These are phyloP conservation scores for Contarinia nasturtii DNA, from an alignment of 1,140 invertebrate genomes.

Conservation along the genomic window DNA sequence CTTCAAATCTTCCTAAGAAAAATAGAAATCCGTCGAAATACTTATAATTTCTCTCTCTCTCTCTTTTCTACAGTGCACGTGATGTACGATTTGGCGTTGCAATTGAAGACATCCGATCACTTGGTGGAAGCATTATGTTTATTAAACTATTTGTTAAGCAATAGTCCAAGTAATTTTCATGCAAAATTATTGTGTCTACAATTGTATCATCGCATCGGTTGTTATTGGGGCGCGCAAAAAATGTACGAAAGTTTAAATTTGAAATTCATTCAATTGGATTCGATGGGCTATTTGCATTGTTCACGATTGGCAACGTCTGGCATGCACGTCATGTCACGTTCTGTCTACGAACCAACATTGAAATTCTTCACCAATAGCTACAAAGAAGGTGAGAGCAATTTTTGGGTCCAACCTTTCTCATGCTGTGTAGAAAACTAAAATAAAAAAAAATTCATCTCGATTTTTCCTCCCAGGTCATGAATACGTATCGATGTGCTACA, in stretches of 20 bases:
- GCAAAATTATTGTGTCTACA: conserved; percentile 52
- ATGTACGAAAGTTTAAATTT: conserved; percentile 58
- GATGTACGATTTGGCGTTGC: conserved; percentile 45
- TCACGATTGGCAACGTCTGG: conserved; percentile 49
- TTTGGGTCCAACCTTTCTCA: too few relatives aligned
- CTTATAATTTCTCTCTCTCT: background rate
- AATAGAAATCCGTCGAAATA: background rate
- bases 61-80: conserved; percentile 34
- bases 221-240: conserved; percentile 41
- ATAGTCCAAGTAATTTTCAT: conserved; percentile 60
- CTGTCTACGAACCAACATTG: conserved; percentile 47
- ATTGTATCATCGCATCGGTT: conserved; percentile 52
- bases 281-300: conserved; percentile 66
- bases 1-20: background rate
- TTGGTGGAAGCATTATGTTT: conserved; percentile 42
- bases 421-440: too few relatives aligned
- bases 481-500: conserved; percentile 79
- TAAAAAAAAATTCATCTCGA: too few relatives aligned
- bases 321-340: conserved; percentile 39
- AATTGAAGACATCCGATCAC: conserved; percentile 32
- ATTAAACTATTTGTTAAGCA: conserved; percentile 44
- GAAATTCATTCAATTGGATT: conserved; percentile 89
- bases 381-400: too few relatives aligned
- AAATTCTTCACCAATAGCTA: conserved; percentile 75
- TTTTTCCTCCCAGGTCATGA: too few relatives aligned